Conservation (phyloP, 2,797 vertebrate species). For the Parauchenoglanis ngamensis region DNA sequence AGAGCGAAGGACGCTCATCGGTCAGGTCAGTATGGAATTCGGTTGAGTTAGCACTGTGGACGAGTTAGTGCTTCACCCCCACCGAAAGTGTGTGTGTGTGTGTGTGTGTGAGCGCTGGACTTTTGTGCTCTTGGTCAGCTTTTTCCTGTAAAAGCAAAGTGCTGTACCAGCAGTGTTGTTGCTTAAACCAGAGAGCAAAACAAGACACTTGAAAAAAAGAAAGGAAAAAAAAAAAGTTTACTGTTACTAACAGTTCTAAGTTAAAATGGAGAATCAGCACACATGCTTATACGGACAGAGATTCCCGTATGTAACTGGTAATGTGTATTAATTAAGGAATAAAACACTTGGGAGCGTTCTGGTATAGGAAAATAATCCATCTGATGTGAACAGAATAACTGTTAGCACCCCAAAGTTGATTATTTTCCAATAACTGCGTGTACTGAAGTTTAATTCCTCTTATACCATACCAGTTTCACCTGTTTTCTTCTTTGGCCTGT, state of each 20-base stretch:
- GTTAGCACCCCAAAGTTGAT: not conserved
- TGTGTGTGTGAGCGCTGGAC: conserved; percentile 12
- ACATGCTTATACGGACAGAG: not conserved
- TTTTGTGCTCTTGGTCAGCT: conserved; percentile 36
- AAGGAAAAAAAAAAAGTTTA: not conserved
- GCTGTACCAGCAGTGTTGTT: conserved; percentile 20
- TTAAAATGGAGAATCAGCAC: not conserved
- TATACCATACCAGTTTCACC: not conserved
- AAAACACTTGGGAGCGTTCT: not conserved
- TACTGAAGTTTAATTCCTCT: not conserved
- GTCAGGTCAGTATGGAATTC: not conserved
- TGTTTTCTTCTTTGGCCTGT: not conserved
- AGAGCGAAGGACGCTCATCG: not conserved
- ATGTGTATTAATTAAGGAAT: conserved; percentile 4
- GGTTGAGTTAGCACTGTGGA: conserved; percentile 1
- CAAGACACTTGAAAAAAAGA: not conserved
- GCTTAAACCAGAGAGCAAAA: conserved; percentile 5
- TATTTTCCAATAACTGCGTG: not conserved
- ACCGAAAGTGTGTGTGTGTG: not conserved
- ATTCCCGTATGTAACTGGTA: not conserved
- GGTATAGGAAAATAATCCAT: not conserved
- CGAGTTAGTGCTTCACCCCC: not conserved
- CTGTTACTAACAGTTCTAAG: not conserved
- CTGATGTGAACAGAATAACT: not conserved
- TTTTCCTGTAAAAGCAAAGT: conserved; percentile 35